Base-by-base conservation (phyloP, 2,797 vertebrate species). In the Arnoldichthys spilopterus region DNA sequence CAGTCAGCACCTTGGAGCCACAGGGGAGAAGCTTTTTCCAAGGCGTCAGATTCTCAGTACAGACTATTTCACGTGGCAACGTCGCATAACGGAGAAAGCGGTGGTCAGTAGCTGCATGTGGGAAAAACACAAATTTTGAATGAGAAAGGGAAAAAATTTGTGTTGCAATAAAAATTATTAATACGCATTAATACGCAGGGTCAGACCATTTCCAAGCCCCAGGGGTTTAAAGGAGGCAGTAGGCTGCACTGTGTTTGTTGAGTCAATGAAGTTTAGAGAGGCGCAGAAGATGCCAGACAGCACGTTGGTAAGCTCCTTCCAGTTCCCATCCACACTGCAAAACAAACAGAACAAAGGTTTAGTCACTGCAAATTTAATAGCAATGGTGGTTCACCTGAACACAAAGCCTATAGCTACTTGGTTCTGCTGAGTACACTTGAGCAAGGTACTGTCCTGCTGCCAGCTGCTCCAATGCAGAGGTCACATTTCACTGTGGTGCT, bases 21-120 rank as follows among this genome's bases (percentile, higher is more conserved):
- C 98, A 99, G 0, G 98, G 97, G 70, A 99, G 88, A 76, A 99
- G 95, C 80, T 99, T 99, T 90, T 99, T 99, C 98, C 98, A 99
- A 0, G 98, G 98, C 0, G 98, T 99, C 89, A 99, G 92, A 91
- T 99, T 99, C 90, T 99, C 98, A 0, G 98, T 99, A 91, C 98
- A 99, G 67, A 98, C 98, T 0, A 99, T 96, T 88, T 99, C 98
- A 67, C 97, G 91, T 0, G 98, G 98, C 77, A 99, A 91, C 68
- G 95, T 95, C 0, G 98, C 96, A 0, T 98, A 99, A 56, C 98
- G 94, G 45, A 99, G 93, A 78, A 98, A 96, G 11, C 84, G 87
- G 83, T 97, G 96, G 73, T 98, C 95, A 0, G 97, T 98, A 74
- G 88, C 98, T 99, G 87, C 1, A 80, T 3, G 40, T 34, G 71